Conservation (phyloP, 2,113 vertebrate species). For the Dicentrarchus labrax region DNA sequence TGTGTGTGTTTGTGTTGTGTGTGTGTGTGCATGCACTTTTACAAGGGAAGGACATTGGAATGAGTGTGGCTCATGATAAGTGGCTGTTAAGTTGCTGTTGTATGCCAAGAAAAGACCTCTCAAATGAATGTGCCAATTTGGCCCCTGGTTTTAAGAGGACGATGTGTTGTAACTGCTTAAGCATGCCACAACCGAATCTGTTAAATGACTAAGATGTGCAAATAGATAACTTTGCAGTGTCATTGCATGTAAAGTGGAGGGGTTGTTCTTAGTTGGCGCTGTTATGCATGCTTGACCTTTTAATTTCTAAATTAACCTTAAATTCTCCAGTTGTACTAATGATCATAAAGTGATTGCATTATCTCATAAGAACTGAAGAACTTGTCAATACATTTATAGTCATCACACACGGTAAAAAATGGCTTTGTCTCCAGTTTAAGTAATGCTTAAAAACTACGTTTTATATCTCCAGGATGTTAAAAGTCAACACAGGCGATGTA, state of each 20-base stretch:
- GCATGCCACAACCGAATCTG: neutral
- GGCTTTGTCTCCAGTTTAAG: neutral
- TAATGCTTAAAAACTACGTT: neutral
- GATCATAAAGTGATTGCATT: neutral
- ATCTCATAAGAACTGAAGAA: neutral
- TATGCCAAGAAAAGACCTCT: constrained; percentile 37
- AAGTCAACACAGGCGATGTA: constrained; percentile 14
- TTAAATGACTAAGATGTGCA: neutral
- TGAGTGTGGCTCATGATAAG: constrained; percentile 23
- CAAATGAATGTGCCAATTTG: constrained; percentile 17
- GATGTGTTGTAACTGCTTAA: constrained; percentile 9
- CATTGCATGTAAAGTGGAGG: no score
- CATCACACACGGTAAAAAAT: neutral
- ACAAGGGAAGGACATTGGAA: neutral
- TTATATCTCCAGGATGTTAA: constrained; percentile 7
- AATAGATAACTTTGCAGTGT: neutral
- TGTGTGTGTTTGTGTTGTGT: neutral
- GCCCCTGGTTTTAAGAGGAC: constrained; percentile 16
- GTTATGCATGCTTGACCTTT: neutral
- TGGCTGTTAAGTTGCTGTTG: constrained; percentile 19
- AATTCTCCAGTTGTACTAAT: neutral
- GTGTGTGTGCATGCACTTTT: neutral
- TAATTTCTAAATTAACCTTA: neutral
- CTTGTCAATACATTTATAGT: neutral
- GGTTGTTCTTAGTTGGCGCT: neutral